A percentile compares a stretch with the other conserved stretches of the same genome.
These are phyloP conservation scores for Parambassis ranga DNA, from an alignment of 2,797 vertebrate genomes.

Conservation along the genomic window DNA sequence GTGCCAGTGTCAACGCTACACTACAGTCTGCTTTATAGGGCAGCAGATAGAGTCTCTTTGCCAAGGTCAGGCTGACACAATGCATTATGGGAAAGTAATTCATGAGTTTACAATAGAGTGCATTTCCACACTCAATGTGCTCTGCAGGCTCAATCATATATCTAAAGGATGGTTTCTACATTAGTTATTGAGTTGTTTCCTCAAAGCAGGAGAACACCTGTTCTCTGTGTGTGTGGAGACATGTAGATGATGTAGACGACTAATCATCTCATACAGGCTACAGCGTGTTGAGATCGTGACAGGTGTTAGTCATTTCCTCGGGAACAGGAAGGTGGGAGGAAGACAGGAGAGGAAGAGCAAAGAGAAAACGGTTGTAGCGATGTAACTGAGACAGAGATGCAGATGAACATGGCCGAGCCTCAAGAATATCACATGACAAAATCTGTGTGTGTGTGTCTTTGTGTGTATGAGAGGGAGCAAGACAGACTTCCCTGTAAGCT, in stretches of 20 bases:
- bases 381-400: constrained; percentile 7
- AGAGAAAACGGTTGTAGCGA: background rate
- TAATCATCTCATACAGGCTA: constrained; percentile 62
- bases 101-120: constrained; percentile 67
- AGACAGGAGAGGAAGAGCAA: constrained; percentile 7
- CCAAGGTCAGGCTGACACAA: constrained; percentile 72
- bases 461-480: background rate
- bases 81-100: constrained; percentile 72
- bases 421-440: constrained; percentile 26
- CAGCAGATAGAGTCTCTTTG: constrained; percentile 43
- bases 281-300: constrained; percentile 42
- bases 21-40: constrained; percentile 58
- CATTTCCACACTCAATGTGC: constrained; percentile 44
- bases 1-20: constrained; percentile 48
- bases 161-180: constrained; percentile 51
- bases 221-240: background rate
- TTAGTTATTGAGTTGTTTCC: constrained; percentile 45
- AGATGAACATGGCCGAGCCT: constrained; percentile 36
- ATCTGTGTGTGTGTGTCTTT: background rate
- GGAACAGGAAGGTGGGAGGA: constrained; percentile 49
- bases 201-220: constrained; percentile 30
- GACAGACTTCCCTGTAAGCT: constrained; percentile 10
- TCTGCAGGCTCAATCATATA: constrained; percentile 43
- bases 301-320: constrained; percentile 61
- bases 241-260: constrained; percentile 49